phyloP scores from a whole-genome alignment of 2,113 vertebrate species.

The Smithornis capensis region DNA sequence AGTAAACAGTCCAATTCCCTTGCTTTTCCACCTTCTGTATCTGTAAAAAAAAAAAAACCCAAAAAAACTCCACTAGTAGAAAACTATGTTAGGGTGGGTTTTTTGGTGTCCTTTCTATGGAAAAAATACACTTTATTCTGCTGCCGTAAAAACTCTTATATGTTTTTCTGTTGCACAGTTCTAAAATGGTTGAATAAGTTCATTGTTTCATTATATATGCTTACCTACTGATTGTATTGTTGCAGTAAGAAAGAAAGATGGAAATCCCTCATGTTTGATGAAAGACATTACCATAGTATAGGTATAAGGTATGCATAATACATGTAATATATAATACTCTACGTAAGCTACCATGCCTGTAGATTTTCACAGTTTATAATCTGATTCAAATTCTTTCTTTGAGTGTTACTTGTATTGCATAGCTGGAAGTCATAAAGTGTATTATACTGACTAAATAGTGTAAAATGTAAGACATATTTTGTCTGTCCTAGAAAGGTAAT shows the following conservation, averaged over 20 bases:
- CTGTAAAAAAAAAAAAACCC: not conserved
- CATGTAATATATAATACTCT: not conserved
- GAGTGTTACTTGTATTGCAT: not conserved
- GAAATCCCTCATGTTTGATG: not conserved
- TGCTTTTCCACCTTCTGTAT: not conserved
- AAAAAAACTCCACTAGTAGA: not conserved
- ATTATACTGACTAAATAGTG: not conserved
- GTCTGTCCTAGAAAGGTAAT: not conserved
- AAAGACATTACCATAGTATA: not conserved
- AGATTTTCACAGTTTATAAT: not conserved
- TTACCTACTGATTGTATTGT: not conserved
- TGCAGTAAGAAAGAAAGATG: not conserved
- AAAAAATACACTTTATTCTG: not conserved
- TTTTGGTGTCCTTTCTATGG: not conserved
- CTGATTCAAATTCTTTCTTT: not conserved
- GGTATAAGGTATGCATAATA: not conserved
- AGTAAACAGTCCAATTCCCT: not conserved
- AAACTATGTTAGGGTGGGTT: rapidly evolving
- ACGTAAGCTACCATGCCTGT: not conserved
- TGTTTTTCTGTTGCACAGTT: not conserved
- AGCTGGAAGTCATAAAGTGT: not conserved
- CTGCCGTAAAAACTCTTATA: not conserved
- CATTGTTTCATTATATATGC: not conserved
- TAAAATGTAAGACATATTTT: not conserved
- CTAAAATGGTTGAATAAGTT: not conserved